Base-by-base conservation (phyloP, 37 sponge, comb jelly and placozoan species). In the Beroe ovata region DNA sequence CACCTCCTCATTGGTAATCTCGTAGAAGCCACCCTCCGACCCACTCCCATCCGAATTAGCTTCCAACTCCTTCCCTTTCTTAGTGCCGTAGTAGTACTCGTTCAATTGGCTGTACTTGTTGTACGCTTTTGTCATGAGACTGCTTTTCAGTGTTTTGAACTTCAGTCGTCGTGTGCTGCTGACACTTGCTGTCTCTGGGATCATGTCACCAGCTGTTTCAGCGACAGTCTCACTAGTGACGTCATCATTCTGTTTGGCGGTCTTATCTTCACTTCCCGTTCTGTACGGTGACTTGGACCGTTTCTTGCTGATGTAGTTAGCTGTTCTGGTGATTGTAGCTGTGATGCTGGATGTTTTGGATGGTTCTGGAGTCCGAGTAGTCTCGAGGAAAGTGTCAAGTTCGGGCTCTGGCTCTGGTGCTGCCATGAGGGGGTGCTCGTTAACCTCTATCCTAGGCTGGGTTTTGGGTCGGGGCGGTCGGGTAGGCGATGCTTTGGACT, bases 361-460 rank as follows among this genome's bases (percentile, higher is more conserved):
- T 11, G 54, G 54, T 11, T 6, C 11, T 6, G 6, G 11, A 47
- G 54, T 6, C 6, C 54, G 6, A 16, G 6, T 47, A 11, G 11
- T 16, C 11, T 47, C 54, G 54, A 47, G 11, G 54, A 47, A 47
- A 11, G 11, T 47, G 4, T 66, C 36, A 33, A 66, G 34, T 25
- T 66, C 69, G 8, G 84, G 84, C 1, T 77, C 84, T 32, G 84
- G 84, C 20, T 42, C 54, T 11, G 38, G 19, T 6, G 20, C n/a
- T 0, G 1, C 1, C 84, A 77, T 77, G 38, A 77, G 84, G 25
- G 84, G 84, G 28, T 77, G 84, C 38, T 77, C 84, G 21, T 30
- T 42, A 6, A 42, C 28, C 18, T 11, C 26, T 2, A n/a, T 28
- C 3, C 20, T 39, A 62, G 63, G 63, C 6, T 20, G 19, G 4